Percentiles rank a stretch among this genome's conserved stretches.
phyloP scores from a whole-genome alignment of 2,797 vertebrate species.

The Rhincodon typus region DNA sequence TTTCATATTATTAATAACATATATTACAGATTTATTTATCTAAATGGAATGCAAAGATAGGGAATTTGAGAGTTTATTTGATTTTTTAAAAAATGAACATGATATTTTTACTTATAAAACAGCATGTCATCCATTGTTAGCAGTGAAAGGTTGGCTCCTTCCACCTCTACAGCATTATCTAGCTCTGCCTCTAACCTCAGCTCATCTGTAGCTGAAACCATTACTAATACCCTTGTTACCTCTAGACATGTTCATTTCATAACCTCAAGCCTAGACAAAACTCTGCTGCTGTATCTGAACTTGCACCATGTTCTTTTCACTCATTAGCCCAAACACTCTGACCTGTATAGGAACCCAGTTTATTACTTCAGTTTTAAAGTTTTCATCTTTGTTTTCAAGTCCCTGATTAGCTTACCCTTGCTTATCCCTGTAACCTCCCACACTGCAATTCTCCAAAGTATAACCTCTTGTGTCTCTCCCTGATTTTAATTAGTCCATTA shows the following conservation, averaged over 20 bases:
- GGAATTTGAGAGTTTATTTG: background rate
- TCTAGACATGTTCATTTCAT: background rate
- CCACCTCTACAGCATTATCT: too few relatives aligned
- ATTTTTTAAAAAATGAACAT: background rate
- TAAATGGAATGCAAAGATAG: conserved; percentile 48
- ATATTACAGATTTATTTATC: conserved; percentile 46
- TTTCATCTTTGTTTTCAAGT: background rate
- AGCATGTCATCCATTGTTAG: background rate
- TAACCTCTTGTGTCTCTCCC: background rate
- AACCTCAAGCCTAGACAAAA: background rate
- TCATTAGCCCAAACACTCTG: background rate
- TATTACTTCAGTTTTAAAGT: background rate
- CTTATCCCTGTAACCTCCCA: background rate
- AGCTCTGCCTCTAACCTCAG: too few relatives aligned
- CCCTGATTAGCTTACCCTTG: background rate
- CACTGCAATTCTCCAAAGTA: background rate
- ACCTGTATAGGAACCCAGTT: background rate
- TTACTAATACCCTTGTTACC: background rate
- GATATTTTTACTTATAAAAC: background rate
- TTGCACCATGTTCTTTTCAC: background rate
- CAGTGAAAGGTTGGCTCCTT: too few relatives aligned
- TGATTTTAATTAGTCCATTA: background rate
- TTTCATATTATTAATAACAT: background rate
- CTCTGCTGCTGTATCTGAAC: background rate
- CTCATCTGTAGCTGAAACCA: background rate